Evolutionary conservation across 2,113 vertebrate species (phyloP).

Genomic region (Patagioenas fasciata): DNA sequence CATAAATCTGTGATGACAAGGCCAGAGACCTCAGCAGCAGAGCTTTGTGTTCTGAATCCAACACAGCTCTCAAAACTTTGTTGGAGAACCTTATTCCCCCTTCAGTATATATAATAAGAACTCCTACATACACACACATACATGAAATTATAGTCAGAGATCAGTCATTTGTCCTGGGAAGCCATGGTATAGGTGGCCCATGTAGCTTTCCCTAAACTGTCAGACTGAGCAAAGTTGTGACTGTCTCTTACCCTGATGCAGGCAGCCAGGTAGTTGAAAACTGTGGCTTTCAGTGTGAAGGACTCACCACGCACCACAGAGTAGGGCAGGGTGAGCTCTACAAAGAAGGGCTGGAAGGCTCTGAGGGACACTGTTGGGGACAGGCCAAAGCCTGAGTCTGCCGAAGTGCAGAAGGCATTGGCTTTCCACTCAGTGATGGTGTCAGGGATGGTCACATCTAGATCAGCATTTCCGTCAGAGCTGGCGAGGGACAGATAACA

Average conservation of each 20-base stretch:
- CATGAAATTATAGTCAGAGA: background rate
- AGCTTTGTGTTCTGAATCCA: background rate
- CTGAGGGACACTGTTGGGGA: slow-evolving; percentile 72
- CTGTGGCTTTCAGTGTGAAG: slow-evolving; percentile 82
- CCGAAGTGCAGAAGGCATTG: slow-evolving; percentile 80
- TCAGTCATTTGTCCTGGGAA: background rate
- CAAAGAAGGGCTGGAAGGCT: slow-evolving; percentile 89
- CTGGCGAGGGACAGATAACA: slow-evolving; percentile 48
- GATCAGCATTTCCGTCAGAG: slow-evolving; percentile 67
- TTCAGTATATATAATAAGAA: background rate
- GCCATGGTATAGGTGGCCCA: background rate
- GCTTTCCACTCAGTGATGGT: slow-evolving; percentile 90
- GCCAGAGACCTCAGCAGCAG: background rate
- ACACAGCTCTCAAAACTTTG: background rate
- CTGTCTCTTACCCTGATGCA: slow-evolving; percentile 83
- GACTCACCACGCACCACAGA: slow-evolving; percentile 85
- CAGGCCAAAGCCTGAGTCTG: slow-evolving; percentile 80
- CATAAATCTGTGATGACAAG: background rate
- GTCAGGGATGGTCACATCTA: slow-evolving; percentile 80
- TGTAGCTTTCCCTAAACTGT: background rate
- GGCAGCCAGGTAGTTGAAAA: slow-evolving; percentile 80
- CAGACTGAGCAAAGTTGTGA: background rate
- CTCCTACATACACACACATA: fast-evolving
- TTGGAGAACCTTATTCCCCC: background rate
- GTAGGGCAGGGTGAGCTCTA: slow-evolving; percentile 87